phyloP scores from a whole-genome alignment of 2,797 vertebrate species.

The Tangara arthus region DNA sequence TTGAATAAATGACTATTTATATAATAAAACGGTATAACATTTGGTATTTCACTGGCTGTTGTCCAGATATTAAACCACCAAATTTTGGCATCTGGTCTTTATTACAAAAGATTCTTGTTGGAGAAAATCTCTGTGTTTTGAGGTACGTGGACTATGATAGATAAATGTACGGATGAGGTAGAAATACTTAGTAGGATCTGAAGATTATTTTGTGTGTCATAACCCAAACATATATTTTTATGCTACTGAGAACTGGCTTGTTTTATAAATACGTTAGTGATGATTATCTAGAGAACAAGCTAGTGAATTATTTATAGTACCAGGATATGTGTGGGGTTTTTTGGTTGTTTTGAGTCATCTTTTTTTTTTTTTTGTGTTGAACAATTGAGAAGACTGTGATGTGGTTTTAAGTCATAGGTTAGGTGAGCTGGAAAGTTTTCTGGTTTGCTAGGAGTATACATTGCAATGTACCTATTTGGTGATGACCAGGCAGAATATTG shows the following conservation, averaged over 20 bases:
- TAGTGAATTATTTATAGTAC: background rate
- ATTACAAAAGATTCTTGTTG: background rate
- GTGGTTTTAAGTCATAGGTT: background rate
- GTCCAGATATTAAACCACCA: background rate
- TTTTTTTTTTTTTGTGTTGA: background rate
- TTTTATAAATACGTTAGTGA: background rate
- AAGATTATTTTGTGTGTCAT: background rate
- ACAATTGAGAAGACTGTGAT: background rate
- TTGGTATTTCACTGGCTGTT: background rate
- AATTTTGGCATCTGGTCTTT: background rate
- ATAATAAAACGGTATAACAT: background rate
- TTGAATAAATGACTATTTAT: background rate
- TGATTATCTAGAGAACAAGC: background rate
- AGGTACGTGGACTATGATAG: background rate
- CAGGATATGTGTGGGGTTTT: background rate
- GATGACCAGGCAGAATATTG: background rate
- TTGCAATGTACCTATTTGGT: background rate
- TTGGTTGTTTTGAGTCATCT: accelerated
- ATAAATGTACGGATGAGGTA: background rate
- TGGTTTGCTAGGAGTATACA: background rate
- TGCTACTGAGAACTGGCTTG: background rate
- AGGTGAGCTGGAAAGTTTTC: background rate
- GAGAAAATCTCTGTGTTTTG: background rate
- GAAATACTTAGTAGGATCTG: background rate
- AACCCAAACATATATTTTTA: background rate